A percentile compares a stretch with the other conserved stretches of the same genome.
Evolutionary conservation across 2,797 vertebrate genomes (phyloP).

Genomic region (Chaetophractus vellerosus): DNA sequence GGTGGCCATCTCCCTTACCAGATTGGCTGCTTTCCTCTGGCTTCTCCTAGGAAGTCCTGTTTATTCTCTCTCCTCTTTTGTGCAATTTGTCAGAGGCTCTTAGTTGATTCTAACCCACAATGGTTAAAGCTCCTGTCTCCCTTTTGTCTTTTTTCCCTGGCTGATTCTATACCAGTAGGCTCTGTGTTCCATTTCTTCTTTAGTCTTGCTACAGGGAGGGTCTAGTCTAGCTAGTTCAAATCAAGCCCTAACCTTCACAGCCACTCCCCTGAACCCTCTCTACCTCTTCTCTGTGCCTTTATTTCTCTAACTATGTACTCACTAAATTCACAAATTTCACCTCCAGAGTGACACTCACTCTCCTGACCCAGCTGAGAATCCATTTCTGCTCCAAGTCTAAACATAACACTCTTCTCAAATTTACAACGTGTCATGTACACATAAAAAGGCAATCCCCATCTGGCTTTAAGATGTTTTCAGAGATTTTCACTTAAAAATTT

Average conservation of each 20-base stretch:
- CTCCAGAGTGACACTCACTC: background rate
- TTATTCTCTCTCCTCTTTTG: background rate
- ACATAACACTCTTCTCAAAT: background rate
- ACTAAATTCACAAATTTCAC: background rate
- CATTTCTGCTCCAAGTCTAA: background rate
- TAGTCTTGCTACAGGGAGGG: background rate
- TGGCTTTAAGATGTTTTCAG: conserved; percentile 36
- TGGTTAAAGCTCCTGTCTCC: background rate
- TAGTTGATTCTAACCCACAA: background rate
- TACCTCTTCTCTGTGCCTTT: background rate
- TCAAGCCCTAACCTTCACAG: background rate
- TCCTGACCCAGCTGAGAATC: background rate
- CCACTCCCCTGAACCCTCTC: too few relatives aligned
- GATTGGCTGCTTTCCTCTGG: background rate
- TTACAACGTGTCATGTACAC: background rate
- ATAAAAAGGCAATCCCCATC: background rate
- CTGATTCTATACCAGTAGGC: background rate
- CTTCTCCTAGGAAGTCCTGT: background rate
- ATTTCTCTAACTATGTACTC: background rate
- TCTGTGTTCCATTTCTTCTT: background rate
- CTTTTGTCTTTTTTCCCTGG: background rate
- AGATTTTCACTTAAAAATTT: conserved; percentile 47
- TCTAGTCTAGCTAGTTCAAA: background rate
- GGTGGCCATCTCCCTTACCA: background rate
- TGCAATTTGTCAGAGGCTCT: background rate